Evolutionary conservation across 1,140 invertebrate genomes (phyloP), one percentile per base, ranked within the genome.

Genomic region (Aphelinus certus): DNA sequence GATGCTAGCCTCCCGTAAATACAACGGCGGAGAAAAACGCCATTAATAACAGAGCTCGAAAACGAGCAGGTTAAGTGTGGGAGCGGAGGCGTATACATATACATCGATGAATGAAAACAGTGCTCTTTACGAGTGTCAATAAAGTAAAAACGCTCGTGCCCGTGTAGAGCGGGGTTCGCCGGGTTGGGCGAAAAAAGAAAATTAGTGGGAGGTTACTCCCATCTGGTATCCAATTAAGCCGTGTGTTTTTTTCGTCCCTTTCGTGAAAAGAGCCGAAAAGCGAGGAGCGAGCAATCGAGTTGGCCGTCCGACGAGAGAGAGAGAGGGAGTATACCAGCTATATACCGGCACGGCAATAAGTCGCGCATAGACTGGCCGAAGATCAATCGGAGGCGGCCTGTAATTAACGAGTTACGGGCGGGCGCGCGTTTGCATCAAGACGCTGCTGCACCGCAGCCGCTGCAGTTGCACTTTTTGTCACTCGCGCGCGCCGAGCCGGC

Each of bases 321-420:
- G 60, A 57, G 55, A 43, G 42, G 62, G 3, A 2, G 48, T 49
- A 57, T 9, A 53, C 51, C 4, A 53, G 9, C 51, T 9, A 53
- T 9, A 9, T 26, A 53, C 9, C n/a, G 61, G 51, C 4, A 45
- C 4, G n/a, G 62, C 60, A 64, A 70, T 66, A 75, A 71, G 68
- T 71, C 68, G 66, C 79, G 71, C 75, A 79, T 78, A 76, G 76
- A 81, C 68, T 80, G 81, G 77, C 79, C 81, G 77, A 85, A 85
- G 86, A 88, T 87, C 86, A 87, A 88, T 88, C 86, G 84, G 82
- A 80, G 79, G 84, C 85, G 85, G 85, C 81, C 83, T 87, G 83
- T 87, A 88, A 88, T 88, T 87, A 88, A 87, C 85, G 84, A 86
- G 84, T 88, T 86, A 86, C 81, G 80, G 83, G 80, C 78, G 72